Percentiles rank a stretch among this genome's conserved stretches.
Conservation (phyloP, 2,888 invertebrate genomes). For the Philonicus albiceps region DNA sequence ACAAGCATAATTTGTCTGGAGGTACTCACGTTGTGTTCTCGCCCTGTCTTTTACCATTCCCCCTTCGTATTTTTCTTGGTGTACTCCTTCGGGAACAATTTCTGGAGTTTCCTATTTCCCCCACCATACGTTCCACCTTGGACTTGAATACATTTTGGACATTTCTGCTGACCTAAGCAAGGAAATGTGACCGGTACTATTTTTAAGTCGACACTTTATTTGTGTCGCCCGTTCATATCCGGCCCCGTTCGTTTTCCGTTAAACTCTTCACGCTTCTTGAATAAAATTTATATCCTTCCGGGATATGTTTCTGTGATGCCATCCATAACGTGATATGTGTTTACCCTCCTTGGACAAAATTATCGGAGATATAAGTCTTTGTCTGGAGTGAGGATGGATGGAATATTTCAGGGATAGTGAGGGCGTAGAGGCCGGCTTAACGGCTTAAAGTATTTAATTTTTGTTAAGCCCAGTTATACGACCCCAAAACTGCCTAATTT, state of each 20-base stretch:
- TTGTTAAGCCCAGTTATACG: background rate
- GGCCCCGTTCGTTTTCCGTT: background rate
- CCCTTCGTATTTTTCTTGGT: background rate
- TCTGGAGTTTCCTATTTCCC: background rate
- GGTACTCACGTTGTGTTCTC: background rate
- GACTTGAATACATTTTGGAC: background rate
- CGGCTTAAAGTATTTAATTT: background rate
- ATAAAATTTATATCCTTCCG: slow-evolving; percentile 39
- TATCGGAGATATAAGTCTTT: slow-evolving; percentile 55
- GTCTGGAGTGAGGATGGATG: background rate
- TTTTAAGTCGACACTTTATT: slow-evolving; percentile 33
- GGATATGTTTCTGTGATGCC: slow-evolving; percentile 31
- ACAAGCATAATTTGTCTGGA: slow-evolving; percentile 30
- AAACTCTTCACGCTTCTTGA: slow-evolving; percentile 29
- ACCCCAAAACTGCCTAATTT: background rate
- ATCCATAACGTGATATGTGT: slow-evolving; percentile 37
- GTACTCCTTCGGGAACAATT: slow-evolving; percentile 14
- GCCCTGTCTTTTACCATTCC: background rate
- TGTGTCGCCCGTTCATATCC: slow-evolving; percentile 18
- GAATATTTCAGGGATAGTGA: background rate
- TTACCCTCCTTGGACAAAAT: slow-evolving; percentile 9
- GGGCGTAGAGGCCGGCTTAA: background rate
- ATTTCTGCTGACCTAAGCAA: slow-evolving; percentile 3
- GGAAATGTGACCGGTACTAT: background rate
- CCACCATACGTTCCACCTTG: background rate